Conservation (phyloP, 64 coral and sea anemone genomes). For the Catalaphyllia jardinei region DNA sequence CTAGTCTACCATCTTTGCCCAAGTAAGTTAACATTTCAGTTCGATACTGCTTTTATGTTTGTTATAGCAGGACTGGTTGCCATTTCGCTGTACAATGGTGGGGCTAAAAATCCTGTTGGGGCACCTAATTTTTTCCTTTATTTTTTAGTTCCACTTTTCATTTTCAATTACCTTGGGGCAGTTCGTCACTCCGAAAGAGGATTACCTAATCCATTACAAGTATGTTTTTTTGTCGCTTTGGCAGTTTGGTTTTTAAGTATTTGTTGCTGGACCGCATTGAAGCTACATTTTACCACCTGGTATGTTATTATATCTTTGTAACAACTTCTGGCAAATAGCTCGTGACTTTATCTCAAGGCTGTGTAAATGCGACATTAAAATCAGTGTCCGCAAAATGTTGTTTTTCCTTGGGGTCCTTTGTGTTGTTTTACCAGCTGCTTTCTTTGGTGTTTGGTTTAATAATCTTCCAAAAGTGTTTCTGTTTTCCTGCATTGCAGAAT, state of each 20-base stretch:
- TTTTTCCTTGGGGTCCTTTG: no score
- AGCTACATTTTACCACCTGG: not conserved
- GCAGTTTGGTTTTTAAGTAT: constrained; percentile 29
- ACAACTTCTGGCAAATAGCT: no score
- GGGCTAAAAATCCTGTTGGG: not conserved
- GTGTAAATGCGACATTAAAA: no score
- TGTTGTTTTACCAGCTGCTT: no score
- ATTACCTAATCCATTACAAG: not conserved
- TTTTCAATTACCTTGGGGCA: constrained; percentile 64
- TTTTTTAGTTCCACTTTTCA: constrained; percentile 37
- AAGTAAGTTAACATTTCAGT: constrained; percentile 56
- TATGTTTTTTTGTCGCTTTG: constrained; percentile 14
- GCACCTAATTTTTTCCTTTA: constrained; percentile 51
- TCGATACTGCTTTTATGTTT: constrained; percentile 69
- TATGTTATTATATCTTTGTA: no score
- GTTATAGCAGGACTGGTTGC: constrained; percentile 31
- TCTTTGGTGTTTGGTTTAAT: accelerated
- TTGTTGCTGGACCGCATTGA: not conserved
- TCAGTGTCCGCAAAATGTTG: no score
- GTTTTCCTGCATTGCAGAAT: not conserved
- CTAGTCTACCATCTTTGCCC: constrained; percentile 58
- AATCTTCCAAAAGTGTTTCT: not conserved
- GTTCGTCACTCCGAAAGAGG: constrained; percentile 18
- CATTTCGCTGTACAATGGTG: constrained; percentile 33
- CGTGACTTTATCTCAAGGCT: no score